Conservation (phyloP, 2,113 vertebrate genomes). For the Empidonax alnorum region DNA sequence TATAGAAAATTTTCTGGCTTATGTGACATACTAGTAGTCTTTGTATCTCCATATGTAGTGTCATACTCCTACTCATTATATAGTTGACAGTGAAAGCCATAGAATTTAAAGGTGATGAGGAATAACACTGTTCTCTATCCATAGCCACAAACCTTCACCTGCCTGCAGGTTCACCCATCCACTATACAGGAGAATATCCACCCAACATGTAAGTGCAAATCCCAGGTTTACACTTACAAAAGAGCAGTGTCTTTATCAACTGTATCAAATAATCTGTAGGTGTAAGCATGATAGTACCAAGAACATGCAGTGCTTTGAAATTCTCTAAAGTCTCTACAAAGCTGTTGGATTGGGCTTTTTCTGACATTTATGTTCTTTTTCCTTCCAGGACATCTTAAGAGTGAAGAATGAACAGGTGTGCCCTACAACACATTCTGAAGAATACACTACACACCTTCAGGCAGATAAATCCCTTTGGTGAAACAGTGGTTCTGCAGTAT, state of each 20-base stretch:
- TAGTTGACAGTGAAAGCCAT: background rate
- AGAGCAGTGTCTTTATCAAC: background rate
- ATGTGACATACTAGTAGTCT: background rate
- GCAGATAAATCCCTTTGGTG: background rate
- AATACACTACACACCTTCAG: background rate
- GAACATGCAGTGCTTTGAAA: background rate
- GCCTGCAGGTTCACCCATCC: background rate
- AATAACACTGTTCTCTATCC: background rate
- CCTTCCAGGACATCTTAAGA: background rate
- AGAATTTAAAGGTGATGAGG: background rate
- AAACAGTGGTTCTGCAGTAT: background rate
- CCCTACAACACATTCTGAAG: background rate
- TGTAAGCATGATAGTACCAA: background rate
- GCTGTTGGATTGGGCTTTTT: background rate
- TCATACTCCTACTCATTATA: background rate
- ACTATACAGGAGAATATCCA: background rate
- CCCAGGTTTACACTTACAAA: background rate
- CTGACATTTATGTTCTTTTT: rapidly evolving
- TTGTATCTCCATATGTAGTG: background rate
- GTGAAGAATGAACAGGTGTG: background rate
- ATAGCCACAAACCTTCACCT: background rate
- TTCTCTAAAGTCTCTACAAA: background rate
- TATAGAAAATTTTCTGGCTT: background rate
- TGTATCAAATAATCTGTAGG: background rate
- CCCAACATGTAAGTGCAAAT: background rate